Base-by-base conservation (phyloP, 2,888 invertebrate genomes). In the Campaea margaritaria region DNA sequence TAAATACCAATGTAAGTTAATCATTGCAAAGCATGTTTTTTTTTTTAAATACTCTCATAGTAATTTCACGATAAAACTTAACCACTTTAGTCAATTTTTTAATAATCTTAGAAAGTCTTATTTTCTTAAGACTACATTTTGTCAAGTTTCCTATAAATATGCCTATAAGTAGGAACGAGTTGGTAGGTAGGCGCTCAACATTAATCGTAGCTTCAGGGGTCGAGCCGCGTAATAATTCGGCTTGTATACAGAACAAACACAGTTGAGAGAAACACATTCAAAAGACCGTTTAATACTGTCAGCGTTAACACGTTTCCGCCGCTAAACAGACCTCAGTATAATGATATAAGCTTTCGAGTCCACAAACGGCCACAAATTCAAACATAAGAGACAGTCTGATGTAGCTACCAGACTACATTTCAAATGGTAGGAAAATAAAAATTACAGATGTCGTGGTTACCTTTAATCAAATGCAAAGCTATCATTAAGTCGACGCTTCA, bases 391-490 rank as follows among this genome's bases (percentile, higher is more conserved):
- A 57, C 68, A 63, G 58, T 59, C 70, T 69, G 54, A 69, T 74
- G 68, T 72, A 75, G 70, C 65, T 67, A 72, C 65, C 62, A 64
- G 69, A 63, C 63, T 65, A 70, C 67, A 69, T 65, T 72, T 72
- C 70, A 74, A 70, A 75, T 72, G 71, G 70, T 73, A 74, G 68
- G 65, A 80, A 82, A 87, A 85, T 77, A 85, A 89, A 83, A 87
- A 82, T 85, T 82, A 86, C 83, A 84, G 84, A 83, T 83, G 81
- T 83, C 81, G 81, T 81, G 86, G 87, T 89, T 85, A 86, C 87
- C 85, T 88, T 86, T 87, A 91, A 89, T 90, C 85, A 89, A 90
- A 91, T 89, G 87, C 87, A 89, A 88, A 86, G 85, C 86, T 87
- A 89, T 90, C 87, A 89, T 91, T 89, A 89, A 88, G 85, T 82